Conservation (phyloP, 2,797 vertebrate genomes). For the Manis pentadactyla region DNA sequence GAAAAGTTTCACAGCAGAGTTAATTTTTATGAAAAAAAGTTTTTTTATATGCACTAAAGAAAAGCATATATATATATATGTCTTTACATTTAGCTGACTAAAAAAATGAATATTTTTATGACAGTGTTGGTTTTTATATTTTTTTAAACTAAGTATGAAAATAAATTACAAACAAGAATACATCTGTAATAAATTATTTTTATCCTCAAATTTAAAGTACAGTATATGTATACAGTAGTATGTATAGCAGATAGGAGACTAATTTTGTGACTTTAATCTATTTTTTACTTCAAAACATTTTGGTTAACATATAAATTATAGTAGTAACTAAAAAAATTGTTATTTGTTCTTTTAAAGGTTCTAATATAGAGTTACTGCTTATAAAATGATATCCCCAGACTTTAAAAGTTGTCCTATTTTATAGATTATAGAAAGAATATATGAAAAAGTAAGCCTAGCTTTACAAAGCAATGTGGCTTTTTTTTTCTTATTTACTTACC, state of each 20-base stretch:
- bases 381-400: not conserved
- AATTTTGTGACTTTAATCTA: slow-evolving; percentile 3
- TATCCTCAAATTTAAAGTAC: not conserved
- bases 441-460: not conserved
- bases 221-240: not conserved
- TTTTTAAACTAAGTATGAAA: slow-evolving; percentile 35
- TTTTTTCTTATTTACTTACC: not conserved
- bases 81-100: not conserved
- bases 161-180: slow-evolving; percentile 7
- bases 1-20: not conserved
- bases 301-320: slow-evolving; percentile 14
- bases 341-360: not conserved
- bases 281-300: slow-evolving; percentile 28
- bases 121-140: slow-evolving; percentile 2
- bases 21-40: slow-evolving; percentile 29
- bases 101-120: slow-evolving; percentile 32
- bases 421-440: not conserved
- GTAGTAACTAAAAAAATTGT: not conserved
- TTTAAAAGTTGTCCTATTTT: not conserved
- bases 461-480: not conserved
- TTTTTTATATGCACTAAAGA: slow-evolving; percentile 36
- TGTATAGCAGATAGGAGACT: not conserved
- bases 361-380: not conserved
- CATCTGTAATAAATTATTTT: not conserved
- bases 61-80: not conserved